These are phyloP conservation scores for Drosophila suzukii DNA, from an alignment of 1,140 invertebrate genomes.

Conservation along the genomic window DNA sequence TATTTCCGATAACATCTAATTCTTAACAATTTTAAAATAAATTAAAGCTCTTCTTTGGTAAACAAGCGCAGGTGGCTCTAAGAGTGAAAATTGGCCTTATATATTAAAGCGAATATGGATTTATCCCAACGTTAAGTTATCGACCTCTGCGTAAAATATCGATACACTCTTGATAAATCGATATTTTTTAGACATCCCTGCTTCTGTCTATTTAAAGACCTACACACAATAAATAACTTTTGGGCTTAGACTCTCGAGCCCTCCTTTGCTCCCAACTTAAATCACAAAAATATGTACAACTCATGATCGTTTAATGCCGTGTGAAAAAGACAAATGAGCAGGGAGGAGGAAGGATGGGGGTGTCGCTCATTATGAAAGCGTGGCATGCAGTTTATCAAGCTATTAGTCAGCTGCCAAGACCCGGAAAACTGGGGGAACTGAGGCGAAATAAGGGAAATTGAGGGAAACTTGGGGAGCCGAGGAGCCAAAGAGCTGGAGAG, in stretches of 20 bases:
- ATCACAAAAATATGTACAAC: constrained; percentile 8
- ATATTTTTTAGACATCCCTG: neutral
- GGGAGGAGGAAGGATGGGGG: neutral
- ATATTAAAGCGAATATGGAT: too few species aligned
- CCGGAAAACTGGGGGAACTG: neutral
- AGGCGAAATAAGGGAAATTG: neutral
- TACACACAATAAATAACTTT: neutral
- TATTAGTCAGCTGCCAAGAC: constrained; percentile 63
- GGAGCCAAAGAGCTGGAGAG: neutral
- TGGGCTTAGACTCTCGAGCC: neutral
- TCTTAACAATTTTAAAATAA: too few species aligned
- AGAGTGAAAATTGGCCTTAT: too few species aligned
- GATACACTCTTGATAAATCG: neutral
- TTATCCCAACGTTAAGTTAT: too few species aligned
- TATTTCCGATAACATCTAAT: too few species aligned
- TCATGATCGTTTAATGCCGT: constrained; percentile 44
- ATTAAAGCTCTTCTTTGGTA: too few species aligned
- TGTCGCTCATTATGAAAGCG: constrained; percentile 58
- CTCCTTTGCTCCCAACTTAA: neutral
- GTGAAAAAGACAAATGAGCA: constrained; percentile 37
- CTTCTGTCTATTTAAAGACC: neutral
- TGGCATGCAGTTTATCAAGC: constrained; percentile 68
- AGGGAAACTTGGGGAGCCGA: neutral
- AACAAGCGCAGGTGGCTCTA: too few species aligned
- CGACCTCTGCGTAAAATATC: too few species aligned